phyloP scores from a whole-genome alignment of 2,797 vertebrate genomes.

The Acanthurus tractus region DNA sequence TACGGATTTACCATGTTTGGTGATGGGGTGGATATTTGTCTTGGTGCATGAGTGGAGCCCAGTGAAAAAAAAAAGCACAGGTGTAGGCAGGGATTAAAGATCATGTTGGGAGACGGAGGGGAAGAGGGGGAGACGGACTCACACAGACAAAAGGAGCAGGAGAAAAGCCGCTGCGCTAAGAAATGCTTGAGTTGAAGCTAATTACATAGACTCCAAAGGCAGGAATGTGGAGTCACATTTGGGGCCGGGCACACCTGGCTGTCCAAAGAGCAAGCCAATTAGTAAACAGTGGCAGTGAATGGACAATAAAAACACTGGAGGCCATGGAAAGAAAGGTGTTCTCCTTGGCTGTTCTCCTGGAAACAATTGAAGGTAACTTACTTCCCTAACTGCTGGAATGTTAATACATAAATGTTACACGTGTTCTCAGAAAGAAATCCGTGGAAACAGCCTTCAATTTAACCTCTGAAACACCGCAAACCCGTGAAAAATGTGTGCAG shows the following conservation, averaged over 20 bases:
- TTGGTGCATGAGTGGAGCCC: conserved; percentile 48
- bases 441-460: conserved; percentile 8
- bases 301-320: conserved; percentile 65
- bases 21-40: conserved; percentile 61
- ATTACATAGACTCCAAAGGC: conserved; percentile 80
- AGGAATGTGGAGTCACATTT: conserved; percentile 84
- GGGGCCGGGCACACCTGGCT: conserved; percentile 80
- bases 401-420: not conserved
- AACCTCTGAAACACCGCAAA: conserved; percentile 13
- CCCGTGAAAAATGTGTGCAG: conserved; percentile 26
- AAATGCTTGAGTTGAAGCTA: conserved; percentile 81
- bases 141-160: conserved; percentile 74
- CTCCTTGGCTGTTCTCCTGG: conserved; percentile 25
- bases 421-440: not conserved
- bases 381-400: not conserved
- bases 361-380: conserved; percentile 37
- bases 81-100: conserved; percentile 80
- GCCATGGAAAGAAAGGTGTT: conserved; percentile 44
- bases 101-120: conserved; percentile 60
- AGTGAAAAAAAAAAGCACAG: conserved; percentile 72
- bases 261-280: conserved; percentile 73
- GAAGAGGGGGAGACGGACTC: conserved; percentile 32
- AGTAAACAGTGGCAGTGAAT: conserved; percentile 70
- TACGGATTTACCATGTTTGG: conserved; percentile 45
- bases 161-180: conserved; percentile 67